A percentile compares a stretch with the other conserved stretches of the same genome.
Conservation (phyloP, 1,140 invertebrate species). For the Ptiloglossa arizonensis region DNA sequence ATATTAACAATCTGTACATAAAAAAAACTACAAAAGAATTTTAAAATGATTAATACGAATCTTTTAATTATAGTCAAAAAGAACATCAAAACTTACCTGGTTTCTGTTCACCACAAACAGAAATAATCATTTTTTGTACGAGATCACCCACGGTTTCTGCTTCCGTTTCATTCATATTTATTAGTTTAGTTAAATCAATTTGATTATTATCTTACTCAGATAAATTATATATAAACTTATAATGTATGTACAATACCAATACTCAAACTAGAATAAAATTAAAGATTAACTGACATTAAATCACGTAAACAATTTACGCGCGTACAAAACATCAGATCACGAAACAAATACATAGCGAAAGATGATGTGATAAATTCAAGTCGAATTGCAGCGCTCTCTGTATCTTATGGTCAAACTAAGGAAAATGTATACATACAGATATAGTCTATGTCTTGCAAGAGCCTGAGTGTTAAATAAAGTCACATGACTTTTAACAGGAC, state of each 20-base stretch:
- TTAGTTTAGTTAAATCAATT: neutral
- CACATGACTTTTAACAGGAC: too few relatives aligned
- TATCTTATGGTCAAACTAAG: too few relatives aligned
- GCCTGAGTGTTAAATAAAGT: too few relatives aligned
- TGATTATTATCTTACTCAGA: neutral
- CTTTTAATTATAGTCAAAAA: neutral
- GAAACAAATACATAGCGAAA: too few relatives aligned
- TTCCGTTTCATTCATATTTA: conserved; percentile 71
- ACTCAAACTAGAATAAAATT: neutral
- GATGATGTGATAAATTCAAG: too few relatives aligned
- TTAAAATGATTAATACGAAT: neutral
- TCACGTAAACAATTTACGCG: neutral
- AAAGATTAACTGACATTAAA: too few relatives aligned
- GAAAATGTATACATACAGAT: too few relatives aligned
- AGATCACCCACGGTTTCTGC: conserved; percentile 77
- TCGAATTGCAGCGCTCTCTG: too few relatives aligned
- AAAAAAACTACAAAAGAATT: conserved; percentile 45
- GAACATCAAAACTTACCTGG: conserved; percentile 69
- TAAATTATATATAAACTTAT: neutral
- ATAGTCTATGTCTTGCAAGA: too few relatives aligned
- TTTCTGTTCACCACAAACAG: conserved; percentile 78
- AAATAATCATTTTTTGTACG: conserved; percentile 77
- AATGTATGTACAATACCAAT: neutral
- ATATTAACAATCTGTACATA: neutral
- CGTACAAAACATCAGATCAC: neutral